These are phyloP conservation scores for Homarus gammarus DNA, from an alignment of 2,888 invertebrate species.

Conservation along the genomic window DNA sequence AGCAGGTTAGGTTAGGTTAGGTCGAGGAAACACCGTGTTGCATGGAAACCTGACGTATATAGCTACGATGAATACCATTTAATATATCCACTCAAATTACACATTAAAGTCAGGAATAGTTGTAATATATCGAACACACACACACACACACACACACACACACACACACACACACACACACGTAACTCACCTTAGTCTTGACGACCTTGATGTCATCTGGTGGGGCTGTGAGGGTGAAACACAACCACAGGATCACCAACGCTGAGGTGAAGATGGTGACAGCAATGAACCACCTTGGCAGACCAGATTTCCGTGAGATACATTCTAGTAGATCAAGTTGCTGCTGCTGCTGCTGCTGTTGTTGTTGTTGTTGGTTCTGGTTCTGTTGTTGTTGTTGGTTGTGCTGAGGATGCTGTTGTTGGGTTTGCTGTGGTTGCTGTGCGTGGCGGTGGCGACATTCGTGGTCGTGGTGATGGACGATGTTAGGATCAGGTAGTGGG, in stretches of 20 bases:
- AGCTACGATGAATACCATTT: too few species aligned
- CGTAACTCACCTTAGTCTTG: constrained; percentile 70
- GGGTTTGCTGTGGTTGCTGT: constrained; percentile 8
- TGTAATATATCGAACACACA: too few species aligned
- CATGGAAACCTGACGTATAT: too few species aligned
- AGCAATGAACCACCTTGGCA: constrained; percentile 80
- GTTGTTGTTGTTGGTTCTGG: constrained; percentile 47
- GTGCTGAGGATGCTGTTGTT: constrained; percentile 80
- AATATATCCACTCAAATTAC: too few species aligned
- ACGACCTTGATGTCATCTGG: constrained; percentile 71
- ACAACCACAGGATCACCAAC: constrained; percentile 81
- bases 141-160: too few species aligned
- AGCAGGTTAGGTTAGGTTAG: too few species aligned
- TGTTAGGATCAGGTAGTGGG: constrained; percentile 19
- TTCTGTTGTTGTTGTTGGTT: constrained; percentile 84
- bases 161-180: too few species aligned
- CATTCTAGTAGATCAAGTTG: constrained; percentile 78
- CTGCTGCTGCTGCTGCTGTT: constrained; percentile 56
- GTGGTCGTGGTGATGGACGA: constrained; percentile 32
- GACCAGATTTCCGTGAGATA: constrained; percentile 81
- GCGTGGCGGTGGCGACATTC: constrained; percentile 32
- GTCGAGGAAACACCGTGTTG: too few species aligned
- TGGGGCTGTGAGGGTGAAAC: constrained; percentile 78
- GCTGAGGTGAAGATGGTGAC: constrained; percentile 80
- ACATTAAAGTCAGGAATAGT: too few species aligned